Base-by-base conservation (phyloP, 2,797 vertebrate genomes). In the Tamandua tetradactyla region DNA sequence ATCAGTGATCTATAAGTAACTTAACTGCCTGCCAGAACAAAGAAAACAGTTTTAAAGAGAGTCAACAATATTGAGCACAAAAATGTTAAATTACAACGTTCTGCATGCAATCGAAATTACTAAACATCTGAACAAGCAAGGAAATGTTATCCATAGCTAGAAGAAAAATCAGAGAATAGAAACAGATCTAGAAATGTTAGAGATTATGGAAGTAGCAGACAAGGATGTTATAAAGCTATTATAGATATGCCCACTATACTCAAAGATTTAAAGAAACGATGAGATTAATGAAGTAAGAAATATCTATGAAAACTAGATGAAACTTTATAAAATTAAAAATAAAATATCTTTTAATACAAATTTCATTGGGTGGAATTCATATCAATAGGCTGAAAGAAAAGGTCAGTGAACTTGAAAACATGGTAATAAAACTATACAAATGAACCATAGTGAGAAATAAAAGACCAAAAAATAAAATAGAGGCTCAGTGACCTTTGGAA, bases 321-420 rank as follows among this genome's bases (percentile, higher is more conserved):
- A 89, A 44, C 40, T 37, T 75, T 66, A 47, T 44, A 87, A 87
- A 79, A 30, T 69, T 20, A 84, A 87, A 96, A 80, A 42, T n/a
- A 32, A 74, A 59, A n/a, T 61, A 69, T 27, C n/a, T 18, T 55
- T 9, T 61, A 87, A 87, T 37, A 93, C 79, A 94, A 74, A 79
- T 62, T 32, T n/a, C 69, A 75, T 44, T 92, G 4, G 40, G 49
- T 75, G 17, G 18, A 82, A 78, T 35, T 68, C 32, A 74, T n/a
- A 84, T 22, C 3, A 66, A 59, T 18, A 52, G 12, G 7, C 5
- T 93, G 88, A 66, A 76, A 75, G 27, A 89, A 92, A 87, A 87
- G 11, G 52, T 80, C 22, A 69, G 44, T 71, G 11, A 55, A 47
- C 64, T 91, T 76, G 2, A 55, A 85, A 79, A 62, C 64, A 55